Evolutionary conservation across 2,113 vertebrate genomes (phyloP), one percentile per base, ranked within the genome.

Genomic region (Aegotheles bennettii): DNA sequence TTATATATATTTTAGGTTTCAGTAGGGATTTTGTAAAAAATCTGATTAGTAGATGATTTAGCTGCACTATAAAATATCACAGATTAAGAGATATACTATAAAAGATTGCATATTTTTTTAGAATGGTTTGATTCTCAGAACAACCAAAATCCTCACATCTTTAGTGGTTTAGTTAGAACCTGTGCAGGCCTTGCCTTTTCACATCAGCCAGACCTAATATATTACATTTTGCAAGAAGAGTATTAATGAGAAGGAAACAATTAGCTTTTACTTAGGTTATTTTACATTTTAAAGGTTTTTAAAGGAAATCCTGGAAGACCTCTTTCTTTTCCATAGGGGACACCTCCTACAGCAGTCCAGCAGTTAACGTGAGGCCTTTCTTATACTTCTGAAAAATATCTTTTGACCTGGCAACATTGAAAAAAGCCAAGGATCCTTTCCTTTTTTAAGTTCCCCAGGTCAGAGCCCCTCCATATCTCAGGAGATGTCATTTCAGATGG

Each of bases 391-490:
- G 38, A 63, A 89, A 90, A 87, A 70, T 35, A 33, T 87, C 40
- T 69, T 84, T 76, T 2, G 4, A 73, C 33, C 14, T 33, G 21
- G 25, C 0, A 1, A 57, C 1, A 0, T 13, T 53, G 28, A 69
- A 69, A 88, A 79, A 68, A 65, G 6, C 13, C 45, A 48, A 80
- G 5, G 31, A 77, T 28, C 19, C 21, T 73, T 90, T 68, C 26
- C 8, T 59, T 48, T 51, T 84, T 57, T n/a, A n/a, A n/a, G 13
- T 53, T 83, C 24, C 24, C 7, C 48, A 26, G 20, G 57, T 45
- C 51, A 82, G 33, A 93, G 7, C 24, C 13, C 33, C 26, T 84
- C 45, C 45, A 29, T 7, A 8, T 61, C 36, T 57, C 53, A 64
- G 67, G 36, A 83, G 29, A 64, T 56, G n/a, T 18, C 3, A 2